Base-by-base conservation (phyloP, 1,140 invertebrate species). In the Drosophila serrata region DNA sequence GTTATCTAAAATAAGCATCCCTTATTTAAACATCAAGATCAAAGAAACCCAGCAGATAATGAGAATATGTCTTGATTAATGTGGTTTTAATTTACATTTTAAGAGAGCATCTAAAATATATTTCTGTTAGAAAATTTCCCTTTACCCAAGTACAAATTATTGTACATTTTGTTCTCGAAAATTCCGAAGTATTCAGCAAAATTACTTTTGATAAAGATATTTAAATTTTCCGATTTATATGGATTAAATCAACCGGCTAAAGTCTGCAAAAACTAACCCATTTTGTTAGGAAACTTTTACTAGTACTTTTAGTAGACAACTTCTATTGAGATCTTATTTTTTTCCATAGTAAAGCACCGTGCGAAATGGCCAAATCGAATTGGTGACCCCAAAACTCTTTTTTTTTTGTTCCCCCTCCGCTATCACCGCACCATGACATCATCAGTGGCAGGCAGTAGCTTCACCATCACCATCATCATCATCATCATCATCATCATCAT, bases 361-460 rank as follows among this genome's bases (percentile, higher is more conserved):
- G 82, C 82, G 64, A 86, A 86, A 87, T 82, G 63, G 48, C 81
- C 70, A 62, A 81, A 80, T 67, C 79, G 68, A 82, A 81, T 81
- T 60, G 57, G 57, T 70, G 81, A 75, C 75, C 76, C 80, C 80
- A 79, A 57, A 48, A 31, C n/a, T 29, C n/a, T 19, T 43, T 42
- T 48, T 37, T 17, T 3, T 33, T 31, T 8, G 7, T 53, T 12
- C 35, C 19, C 57, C 15, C 27, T n/a, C 9, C 15, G 27, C 43
- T 33, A 19, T 68, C 56, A 39, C 37, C 58, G 45, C 60, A 48
- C 61, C 69, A 86, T 86, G 82, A 86, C 79, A 86, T 86, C 82
- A 86, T 86, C 82, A 48, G 78, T 70, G 64, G 67, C 81, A 84
- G 59, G 64, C 69, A 80, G 75, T 49, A 73, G 48, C 75, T 61